Base-by-base conservation (phyloP, 2,113 vertebrate species). In the Pao palembangensis region DNA sequence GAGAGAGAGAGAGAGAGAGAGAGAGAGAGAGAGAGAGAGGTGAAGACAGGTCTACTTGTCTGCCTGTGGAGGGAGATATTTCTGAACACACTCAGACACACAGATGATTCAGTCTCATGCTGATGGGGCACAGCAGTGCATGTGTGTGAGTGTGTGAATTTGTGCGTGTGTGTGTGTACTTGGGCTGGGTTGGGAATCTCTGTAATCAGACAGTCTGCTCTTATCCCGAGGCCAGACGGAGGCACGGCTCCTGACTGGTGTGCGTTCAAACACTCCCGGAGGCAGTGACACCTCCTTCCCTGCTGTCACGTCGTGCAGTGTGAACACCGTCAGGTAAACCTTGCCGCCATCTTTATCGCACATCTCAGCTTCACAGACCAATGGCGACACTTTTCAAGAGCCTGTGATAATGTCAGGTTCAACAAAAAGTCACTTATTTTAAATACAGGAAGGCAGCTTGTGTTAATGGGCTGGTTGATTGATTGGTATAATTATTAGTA, bases 71-170 rank as follows among this genome's bases (percentile, higher is more conserved):
- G 76, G 0, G 31, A 79, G 73, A 81, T 73, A 56, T 78, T 73
- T 69, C 63, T 69, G 55, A 19, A 64, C 18, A 63, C 55, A 67
- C 48, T 67, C 19, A 61, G 47, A 58, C 34, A 56, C 2, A 0
- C 55, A 38, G 62, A 58, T 82, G 82, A 88, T 62, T 86, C 82
- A 84, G 67, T 73, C 61, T 77, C 74, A 53, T 61, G 78, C 75
- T 55, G 64, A 61, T 55, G 71, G 71, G 78, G 64, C 48, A 16
- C 44, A n/a, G 44, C 44, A 13, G 15, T 44, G 43, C 16, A 6
- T 44, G 43, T 47, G 44, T 16, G 44, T n/a, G 44, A n/a, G 17
- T 47, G 44, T 47, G 44, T 47, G 44, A n/a, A n/a, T n/a, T n/a
- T 47, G 44, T 47, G 44, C n/a, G 44, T 47, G 44, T 47, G 44